phyloP scores from a whole-genome alignment of 2,888 invertebrate species.

The Noctua comes region DNA sequence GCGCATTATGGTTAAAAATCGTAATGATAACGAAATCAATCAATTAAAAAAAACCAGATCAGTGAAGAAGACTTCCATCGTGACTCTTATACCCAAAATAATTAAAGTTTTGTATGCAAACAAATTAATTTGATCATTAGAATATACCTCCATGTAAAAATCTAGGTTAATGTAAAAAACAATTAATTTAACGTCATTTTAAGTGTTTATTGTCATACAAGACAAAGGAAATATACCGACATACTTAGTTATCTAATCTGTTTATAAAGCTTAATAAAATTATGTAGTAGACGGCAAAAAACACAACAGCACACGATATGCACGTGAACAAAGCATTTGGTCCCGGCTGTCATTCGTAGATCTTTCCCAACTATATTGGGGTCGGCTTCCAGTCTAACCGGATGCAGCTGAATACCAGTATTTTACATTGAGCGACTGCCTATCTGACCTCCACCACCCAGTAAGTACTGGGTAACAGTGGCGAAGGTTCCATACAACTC shows the following conservation, averaged over 20 bases:
- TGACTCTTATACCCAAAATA: not conserved
- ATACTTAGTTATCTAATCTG: slow-evolving; percentile 6
- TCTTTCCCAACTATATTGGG: too few species aligned
- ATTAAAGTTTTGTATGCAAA: slow-evolving; percentile 30
- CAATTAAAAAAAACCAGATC: not conserved
- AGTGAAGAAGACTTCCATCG: not conserved
- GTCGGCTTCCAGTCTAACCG: too few species aligned
- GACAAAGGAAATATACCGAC: slow-evolving; percentile 27
- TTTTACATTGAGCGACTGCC: too few species aligned
- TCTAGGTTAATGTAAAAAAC: slow-evolving; percentile 40
- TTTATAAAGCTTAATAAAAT: slow-evolving; percentile 1
- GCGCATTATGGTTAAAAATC: not conserved
- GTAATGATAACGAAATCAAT: not conserved
- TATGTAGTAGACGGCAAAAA: not conserved
- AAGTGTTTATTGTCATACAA: slow-evolving; percentile 21
- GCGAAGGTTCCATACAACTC: too few species aligned
- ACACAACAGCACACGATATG: not conserved
- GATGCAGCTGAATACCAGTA: too few species aligned
- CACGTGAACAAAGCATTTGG: not conserved
- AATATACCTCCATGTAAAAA: not conserved
- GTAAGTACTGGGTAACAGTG: too few species aligned
- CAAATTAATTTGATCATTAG: slow-evolving; percentile 30
- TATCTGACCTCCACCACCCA: too few species aligned
- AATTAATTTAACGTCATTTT: slow-evolving; percentile 8
- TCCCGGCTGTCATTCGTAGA: not conserved